A percentile compares a stretch with the other conserved stretches of the same genome.
phyloP scores from a whole-genome alignment of 2,113 vertebrate genomes.

The Myiozetetes cayanensis region DNA sequence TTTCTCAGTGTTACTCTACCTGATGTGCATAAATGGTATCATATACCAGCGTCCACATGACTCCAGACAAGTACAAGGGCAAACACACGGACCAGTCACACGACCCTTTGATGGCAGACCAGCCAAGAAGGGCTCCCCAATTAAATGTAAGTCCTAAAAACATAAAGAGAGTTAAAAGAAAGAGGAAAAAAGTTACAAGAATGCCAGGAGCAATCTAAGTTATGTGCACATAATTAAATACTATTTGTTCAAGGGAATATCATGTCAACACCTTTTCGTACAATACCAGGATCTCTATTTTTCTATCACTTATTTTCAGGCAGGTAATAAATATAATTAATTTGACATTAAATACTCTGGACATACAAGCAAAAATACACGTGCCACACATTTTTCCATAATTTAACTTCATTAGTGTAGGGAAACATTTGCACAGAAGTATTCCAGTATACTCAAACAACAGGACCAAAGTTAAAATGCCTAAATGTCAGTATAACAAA shows the following conservation, averaged over 20 bases:
- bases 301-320: background rate
- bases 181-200: background rate
- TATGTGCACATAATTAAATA: background rate
- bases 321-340: background rate
- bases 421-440: background rate
- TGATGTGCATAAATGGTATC: slow-evolving; percentile 98
- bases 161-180: background rate
- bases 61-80: slow-evolving; percentile 89
- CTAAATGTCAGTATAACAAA: background rate
- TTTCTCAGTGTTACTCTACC: slow-evolving; percentile 69
- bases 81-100: slow-evolving; percentile 92
- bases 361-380: background rate
- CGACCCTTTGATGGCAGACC: slow-evolving; percentile 87
- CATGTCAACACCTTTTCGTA: background rate
- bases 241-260: fast-evolving
- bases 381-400: fast-evolving
- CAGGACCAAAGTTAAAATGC: background rate
- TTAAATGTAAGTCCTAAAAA: slow-evolving; percentile 89
- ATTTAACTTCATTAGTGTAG: background rate
- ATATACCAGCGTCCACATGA: slow-evolving; percentile 94
- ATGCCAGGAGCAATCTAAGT: background rate
- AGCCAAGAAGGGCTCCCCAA: slow-evolving; percentile 94
- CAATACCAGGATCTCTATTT: background rate
- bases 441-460: background rate
- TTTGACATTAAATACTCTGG: background rate